phyloP scores from a whole-genome alignment of 2,113 vertebrate species.

The Beaufortia kweichowensis region DNA sequence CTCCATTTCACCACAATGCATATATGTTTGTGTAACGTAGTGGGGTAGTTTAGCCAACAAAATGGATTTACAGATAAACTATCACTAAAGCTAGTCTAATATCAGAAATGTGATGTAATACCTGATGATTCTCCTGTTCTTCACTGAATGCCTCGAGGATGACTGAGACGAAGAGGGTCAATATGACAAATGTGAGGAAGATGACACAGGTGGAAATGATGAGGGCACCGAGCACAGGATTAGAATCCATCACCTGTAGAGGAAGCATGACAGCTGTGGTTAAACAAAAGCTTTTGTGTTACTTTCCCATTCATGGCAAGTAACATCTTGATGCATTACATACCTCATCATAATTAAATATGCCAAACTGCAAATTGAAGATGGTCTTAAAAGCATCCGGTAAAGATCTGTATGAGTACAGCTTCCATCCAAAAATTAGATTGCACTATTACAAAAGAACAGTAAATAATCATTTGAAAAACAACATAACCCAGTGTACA shows the following conservation, averaged over 20 bases:
- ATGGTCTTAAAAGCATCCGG: slow-evolving; percentile 84
- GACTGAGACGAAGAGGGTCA: slow-evolving; percentile 94
- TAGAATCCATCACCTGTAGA: slow-evolving; percentile 84
- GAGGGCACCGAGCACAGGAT: slow-evolving; percentile 85
- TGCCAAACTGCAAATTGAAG: slow-evolving; percentile 90
- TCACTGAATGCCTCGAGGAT: slow-evolving; percentile 91
- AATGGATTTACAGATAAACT: too few relatives aligned
- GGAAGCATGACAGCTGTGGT: neutral
- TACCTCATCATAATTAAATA: slow-evolving; percentile 94
- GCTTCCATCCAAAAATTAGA: slow-evolving; percentile 90
- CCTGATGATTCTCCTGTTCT: slow-evolving; percentile 88
- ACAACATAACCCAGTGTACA: neutral
- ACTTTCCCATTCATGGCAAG: too few relatives aligned
- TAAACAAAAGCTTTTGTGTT: neutral
- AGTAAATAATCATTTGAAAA: neutral
- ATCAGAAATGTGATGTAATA: slow-evolving; percentile 52
- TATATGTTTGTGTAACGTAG: too few relatives aligned
- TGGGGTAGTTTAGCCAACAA: too few relatives aligned
- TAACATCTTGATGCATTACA: neutral
- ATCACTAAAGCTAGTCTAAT: too few relatives aligned
- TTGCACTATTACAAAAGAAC: slow-evolving; percentile 78
- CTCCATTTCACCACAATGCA: too few relatives aligned
- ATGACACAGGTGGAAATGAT: slow-evolving; percentile 90
- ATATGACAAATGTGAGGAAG: slow-evolving; percentile 92
- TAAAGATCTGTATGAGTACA: slow-evolving; percentile 87